Conservation (phyloP, 2,113 vertebrate species). For the Pica pica region DNA sequence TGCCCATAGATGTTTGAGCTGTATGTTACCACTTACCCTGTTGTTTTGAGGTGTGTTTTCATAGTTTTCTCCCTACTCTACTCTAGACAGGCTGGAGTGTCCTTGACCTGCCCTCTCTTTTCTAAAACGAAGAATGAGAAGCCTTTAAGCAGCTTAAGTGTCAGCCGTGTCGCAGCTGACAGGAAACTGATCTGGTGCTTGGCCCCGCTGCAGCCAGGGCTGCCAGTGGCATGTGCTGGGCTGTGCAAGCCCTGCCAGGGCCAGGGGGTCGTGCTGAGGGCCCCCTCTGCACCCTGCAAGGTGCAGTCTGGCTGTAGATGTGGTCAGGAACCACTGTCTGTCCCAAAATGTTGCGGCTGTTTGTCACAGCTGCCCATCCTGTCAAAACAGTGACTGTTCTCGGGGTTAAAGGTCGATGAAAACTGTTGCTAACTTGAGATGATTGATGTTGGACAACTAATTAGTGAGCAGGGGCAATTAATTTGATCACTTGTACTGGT, state of each 20-base stretch:
- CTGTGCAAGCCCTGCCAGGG: background rate
- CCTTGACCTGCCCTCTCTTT: constrained; percentile 72
- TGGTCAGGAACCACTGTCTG: constrained; percentile 69
- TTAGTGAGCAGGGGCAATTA: constrained; percentile 58
- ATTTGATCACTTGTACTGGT: constrained; percentile 37
- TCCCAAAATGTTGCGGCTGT: constrained; percentile 45
- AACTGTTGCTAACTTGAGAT: constrained; percentile 65
- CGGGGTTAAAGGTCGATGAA: constrained; percentile 68
- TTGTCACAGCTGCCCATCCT: constrained; percentile 67
- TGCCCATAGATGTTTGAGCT: background rate
- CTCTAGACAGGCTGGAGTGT: constrained; percentile 40
- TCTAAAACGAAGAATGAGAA: constrained; percentile 73
- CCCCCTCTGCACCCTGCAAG: background rate
- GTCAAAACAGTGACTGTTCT: constrained; percentile 65
- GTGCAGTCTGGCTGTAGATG: constrained; percentile 41
- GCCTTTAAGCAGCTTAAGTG: constrained; percentile 73
- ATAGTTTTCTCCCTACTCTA: background rate
- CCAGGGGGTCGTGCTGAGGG: background rate
- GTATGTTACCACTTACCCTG: background rate
- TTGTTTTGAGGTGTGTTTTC: constrained; percentile 1
- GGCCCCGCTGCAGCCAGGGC: constrained; percentile 30
- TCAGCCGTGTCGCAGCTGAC: constrained; percentile 70
- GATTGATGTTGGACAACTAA: constrained; percentile 68
- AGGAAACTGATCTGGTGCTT: constrained; percentile 74
- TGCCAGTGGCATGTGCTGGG: background rate